Conservation (phyloP, 1,140 invertebrate species). For the Pteromalus puparum region DNA sequence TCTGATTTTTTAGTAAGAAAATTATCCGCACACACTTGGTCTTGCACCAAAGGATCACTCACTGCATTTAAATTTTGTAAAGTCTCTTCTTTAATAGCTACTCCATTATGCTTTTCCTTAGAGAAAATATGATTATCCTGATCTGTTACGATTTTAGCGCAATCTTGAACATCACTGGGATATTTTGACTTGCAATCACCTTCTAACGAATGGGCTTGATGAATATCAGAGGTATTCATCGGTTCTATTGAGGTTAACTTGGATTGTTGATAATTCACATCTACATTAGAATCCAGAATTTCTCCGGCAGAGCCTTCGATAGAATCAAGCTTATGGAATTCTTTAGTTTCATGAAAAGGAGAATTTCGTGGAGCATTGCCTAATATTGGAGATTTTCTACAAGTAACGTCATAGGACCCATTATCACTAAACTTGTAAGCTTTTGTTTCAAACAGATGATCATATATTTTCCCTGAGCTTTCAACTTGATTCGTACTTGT, state of each 20-base stretch:
- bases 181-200: slow-evolving; percentile 48
- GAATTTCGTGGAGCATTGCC: slow-evolving; percentile 60
- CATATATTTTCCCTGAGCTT: slow-evolving; percentile 32
- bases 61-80: slow-evolving; percentile 47
- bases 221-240: slow-evolving; percentile 44
- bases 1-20: slow-evolving; percentile 61
- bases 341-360: slow-evolving; percentile 54
- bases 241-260: slow-evolving; percentile 43
- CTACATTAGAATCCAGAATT: slow-evolving; percentile 43
- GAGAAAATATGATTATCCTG: slow-evolving; percentile 50
- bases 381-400: slow-evolving; percentile 58
- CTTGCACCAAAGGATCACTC: slow-evolving; percentile 46
- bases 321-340: slow-evolving; percentile 46
- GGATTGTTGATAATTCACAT: slow-evolving; percentile 30
- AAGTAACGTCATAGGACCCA: slow-evolving; percentile 50
- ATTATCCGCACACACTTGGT: slow-evolving; percentile 32
- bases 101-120: slow-evolving; percentile 46
- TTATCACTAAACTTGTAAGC: slow-evolving; percentile 40
- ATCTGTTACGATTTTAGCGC: slow-evolving; percentile 36
- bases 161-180: slow-evolving; percentile 50
- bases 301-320: slow-evolving; percentile 49
- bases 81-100: slow-evolving; percentile 28
- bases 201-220: slow-evolving; percentile 41
- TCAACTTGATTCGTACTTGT: slow-evolving; percentile 35
- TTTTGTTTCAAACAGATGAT: slow-evolving; percentile 33